These are phyloP conservation scores for Lasioglossum oenotherae DNA, from an alignment of 2,888 invertebrate genomes.

Conservation along the genomic window DNA sequence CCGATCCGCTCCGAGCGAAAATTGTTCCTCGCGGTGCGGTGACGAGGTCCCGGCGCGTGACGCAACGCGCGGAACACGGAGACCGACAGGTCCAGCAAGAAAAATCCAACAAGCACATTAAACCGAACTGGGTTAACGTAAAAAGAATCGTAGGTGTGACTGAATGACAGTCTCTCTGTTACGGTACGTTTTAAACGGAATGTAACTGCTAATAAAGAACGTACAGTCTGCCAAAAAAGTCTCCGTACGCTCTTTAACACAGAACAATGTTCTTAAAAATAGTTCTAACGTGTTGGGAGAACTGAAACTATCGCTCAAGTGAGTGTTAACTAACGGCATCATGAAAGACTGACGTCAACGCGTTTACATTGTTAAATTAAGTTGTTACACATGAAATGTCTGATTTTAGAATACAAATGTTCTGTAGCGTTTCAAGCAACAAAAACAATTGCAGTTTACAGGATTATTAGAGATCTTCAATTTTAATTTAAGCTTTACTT, in stretches of 20 bases:
- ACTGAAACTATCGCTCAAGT: no score
- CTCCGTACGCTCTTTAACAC: background rate
- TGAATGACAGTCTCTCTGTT: background rate
- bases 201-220: background rate
- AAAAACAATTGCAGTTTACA: no score
- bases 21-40: background rate
- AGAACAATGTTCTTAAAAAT: background rate
- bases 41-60: background rate
- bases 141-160: background rate
- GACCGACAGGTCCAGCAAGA: background rate
- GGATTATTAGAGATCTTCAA: no score
- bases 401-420: no score
- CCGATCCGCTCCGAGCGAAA: background rate
- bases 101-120: background rate
- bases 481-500: no score
- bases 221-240: background rate
- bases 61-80: background rate
- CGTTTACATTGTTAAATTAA: no score
- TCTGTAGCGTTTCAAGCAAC: no score
- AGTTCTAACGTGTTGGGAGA: no score
- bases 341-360: no score
- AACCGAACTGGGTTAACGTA: background rate
- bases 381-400: no score
- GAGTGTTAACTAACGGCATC: no score
- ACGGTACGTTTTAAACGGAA: background rate